A percentile compares a stretch with the other conserved stretches of the same genome.
Evolutionary conservation across 2,113 vertebrate genomes (phyloP).

Genomic region (Atlantisia rogersi): DNA sequence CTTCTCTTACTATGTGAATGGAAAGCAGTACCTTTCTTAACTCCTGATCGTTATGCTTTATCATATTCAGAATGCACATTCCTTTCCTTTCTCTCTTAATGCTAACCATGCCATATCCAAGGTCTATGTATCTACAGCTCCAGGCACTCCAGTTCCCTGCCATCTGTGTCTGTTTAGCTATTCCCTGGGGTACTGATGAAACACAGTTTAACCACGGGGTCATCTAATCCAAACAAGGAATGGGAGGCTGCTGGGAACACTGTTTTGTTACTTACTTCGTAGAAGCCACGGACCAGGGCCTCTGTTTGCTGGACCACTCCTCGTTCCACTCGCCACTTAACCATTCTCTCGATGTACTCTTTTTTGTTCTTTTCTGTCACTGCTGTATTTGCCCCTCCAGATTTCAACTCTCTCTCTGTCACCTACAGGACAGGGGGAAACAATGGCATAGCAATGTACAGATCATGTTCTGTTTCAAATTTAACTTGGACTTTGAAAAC

Average conservation of each 20-base stretch:
- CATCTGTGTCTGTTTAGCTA: not conserved
- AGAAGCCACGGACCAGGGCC: constrained; percentile 94
- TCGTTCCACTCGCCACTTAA: constrained; percentile 94
- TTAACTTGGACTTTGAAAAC: not conserved
- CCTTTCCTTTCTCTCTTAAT: not conserved
- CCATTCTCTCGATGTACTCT: constrained; percentile 98
- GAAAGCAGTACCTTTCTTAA: not conserved
- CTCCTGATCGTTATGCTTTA: not conserved
- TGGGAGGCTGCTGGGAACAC: not conserved
- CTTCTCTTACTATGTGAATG: not conserved
- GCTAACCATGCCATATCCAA: not conserved
- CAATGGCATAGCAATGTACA: not conserved
- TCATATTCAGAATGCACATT: not conserved
- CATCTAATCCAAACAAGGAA: not conserved
- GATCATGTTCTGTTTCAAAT: not conserved
- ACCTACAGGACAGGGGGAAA: constrained; percentile 77
- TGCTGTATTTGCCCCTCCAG: constrained; percentile 92
- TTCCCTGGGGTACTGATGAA: not conserved
- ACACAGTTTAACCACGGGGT: not conserved
- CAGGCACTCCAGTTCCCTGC: not conserved
- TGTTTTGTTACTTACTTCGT: constrained; percentile 83
- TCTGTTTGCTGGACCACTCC: constrained; percentile 95
- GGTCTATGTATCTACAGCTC: not conserved
- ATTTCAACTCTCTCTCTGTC: constrained; percentile 95
- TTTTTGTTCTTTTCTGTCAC: constrained; percentile 99